Base-by-base conservation (phyloP, 2,888 invertebrate genomes). In the Nebria salina region DNA sequence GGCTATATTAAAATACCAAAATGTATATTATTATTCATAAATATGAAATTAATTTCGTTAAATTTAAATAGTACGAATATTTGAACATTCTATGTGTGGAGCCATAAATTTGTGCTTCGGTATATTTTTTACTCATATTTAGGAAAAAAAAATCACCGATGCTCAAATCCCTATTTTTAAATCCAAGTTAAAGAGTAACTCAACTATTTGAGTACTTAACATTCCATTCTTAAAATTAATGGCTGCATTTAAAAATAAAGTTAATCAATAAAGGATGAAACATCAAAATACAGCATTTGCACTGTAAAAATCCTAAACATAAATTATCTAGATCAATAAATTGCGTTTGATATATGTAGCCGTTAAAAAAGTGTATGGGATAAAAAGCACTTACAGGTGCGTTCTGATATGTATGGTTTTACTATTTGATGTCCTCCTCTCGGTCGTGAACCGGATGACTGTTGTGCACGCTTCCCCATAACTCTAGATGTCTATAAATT, bases 41-140 rank as follows among this genome's bases (percentile, higher is more conserved):
- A 80, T 65, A 68, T 75, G 75, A 70, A 75, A 80, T 80, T 75
- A 75, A 75, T 75, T 80, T 72, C 68, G 80, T 80, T 75, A 74
- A 26, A 20, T 9, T 41, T 7, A 41, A 73, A 13, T 74, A 74
- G 54, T 80, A 73, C 73, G 25, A 79, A 79, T 75, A 72, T 80
- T 75, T 73, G 66, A 80, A 80, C 74, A 75, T 74, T 78, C 72
- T 78, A 66, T 75, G 72, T 80, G 80, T 80, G 80, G 75, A 80
- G 80, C 80, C 75, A 80, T 75, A 80, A 68, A 80, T 75, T 80
- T 80, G 80, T 80, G 80, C 80, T 80, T 75, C 80, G 80, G 75
- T 80, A 80, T 80, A 80, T 80, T 75, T 80, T 80, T 80, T 80
- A 80, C 75, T 75, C 75, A 72, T 73, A 41, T 43, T 73, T 70